Evolutionary conservation across 2,888 invertebrate species (phyloP).

Genomic region (Andrena hattorfiana): DNA sequence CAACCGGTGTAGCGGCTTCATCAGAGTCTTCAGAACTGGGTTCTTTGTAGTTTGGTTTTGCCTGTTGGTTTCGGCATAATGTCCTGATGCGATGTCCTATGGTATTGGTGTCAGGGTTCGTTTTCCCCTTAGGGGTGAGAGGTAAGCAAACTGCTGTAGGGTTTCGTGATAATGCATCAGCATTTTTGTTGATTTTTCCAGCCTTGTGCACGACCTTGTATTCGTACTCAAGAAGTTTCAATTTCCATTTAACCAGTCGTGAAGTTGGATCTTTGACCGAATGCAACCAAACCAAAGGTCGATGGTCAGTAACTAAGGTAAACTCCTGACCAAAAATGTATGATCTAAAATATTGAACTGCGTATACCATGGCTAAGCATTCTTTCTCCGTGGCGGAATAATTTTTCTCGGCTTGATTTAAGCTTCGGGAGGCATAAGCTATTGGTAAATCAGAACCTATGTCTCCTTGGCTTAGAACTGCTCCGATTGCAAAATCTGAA

Average conservation of each 20-base stretch:
- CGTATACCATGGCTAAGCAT: too few relatives aligned
- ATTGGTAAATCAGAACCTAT: neutral
- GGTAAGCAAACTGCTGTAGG: neutral
- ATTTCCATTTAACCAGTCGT: too few relatives aligned
- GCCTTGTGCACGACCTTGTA: neutral
- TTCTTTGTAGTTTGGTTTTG: neutral
- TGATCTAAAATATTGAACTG: too few relatives aligned
- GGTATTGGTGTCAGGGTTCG: neutral
- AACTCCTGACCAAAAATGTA: too few relatives aligned
- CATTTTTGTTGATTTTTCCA: constrained; percentile 3
- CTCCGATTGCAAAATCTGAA: neutral
- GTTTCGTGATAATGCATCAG: neutral
- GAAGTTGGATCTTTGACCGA: too few relatives aligned
- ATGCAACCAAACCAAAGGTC: too few relatives aligned
- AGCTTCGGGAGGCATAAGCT: constrained; percentile 6
- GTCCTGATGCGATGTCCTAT: neutral
- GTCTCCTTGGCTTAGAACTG: neutral
- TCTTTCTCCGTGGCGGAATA: too few relatives aligned
- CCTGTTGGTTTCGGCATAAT: neutral
- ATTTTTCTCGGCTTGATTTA: neutral
- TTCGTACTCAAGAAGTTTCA: neutral
- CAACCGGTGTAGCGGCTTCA: too few relatives aligned
- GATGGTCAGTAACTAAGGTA: too few relatives aligned
- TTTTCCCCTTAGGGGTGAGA: neutral
- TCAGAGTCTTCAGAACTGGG: neutral